These are phyloP conservation scores for Tetranychus piercei DNA, from an alignment of 2,888 invertebrate species.

Conservation along the genomic window DNA sequence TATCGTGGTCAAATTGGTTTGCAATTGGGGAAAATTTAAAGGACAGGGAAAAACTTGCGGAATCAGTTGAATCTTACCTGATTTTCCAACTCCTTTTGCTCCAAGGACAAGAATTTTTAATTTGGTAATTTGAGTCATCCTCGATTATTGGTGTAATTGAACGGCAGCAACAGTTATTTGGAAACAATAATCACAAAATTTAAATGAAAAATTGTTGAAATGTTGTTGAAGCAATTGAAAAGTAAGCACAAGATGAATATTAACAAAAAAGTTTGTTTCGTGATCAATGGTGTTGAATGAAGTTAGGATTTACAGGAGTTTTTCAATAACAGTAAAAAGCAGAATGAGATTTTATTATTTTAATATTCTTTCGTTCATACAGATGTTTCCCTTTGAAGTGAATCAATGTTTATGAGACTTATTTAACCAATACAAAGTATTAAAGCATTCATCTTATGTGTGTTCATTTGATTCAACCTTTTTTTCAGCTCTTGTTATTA, in stretches of 20 bases:
- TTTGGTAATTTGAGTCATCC: conserved; percentile 15
- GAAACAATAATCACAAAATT: background rate
- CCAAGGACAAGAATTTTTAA: conserved; percentile 16
- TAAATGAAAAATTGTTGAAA: background rate
- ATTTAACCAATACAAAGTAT: background rate
- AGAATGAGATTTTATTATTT: no score
- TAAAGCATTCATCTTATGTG: background rate
- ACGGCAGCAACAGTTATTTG: background rate
- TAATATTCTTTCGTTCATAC: no score
- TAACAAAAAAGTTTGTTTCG: background rate
- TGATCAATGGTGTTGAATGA: background rate
- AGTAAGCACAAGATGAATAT: background rate
- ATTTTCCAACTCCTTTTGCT: conserved; percentile 16
- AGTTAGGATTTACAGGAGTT: background rate
- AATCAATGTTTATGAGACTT: background rate
- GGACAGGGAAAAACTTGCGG: background rate
- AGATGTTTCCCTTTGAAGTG: background rate
- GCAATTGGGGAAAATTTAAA: no score
- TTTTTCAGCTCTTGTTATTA: background rate
- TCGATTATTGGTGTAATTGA: background rate
- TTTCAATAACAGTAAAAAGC: no score
- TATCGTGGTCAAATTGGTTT: no score
- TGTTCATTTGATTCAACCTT: background rate
- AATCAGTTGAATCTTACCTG: conserved; percentile 13
- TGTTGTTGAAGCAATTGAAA: background rate